Conservation (phyloP, 1,140 invertebrate species). For the Drosophila grimshawi region DNA sequence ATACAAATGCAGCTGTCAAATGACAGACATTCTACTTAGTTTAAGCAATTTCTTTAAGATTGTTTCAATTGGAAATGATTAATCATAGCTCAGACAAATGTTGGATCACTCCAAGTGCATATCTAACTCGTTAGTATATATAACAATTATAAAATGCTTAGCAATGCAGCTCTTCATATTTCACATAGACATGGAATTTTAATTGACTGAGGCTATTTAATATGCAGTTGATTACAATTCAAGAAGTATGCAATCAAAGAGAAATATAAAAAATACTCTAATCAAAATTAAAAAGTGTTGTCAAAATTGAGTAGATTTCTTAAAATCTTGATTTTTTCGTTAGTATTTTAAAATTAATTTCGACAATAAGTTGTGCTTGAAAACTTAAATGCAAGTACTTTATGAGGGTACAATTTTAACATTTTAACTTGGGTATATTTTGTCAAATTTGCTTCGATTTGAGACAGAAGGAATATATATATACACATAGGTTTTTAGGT, state of each 20-base stretch:
- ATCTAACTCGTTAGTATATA: conserved; percentile 4
- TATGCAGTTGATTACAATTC: not conserved
- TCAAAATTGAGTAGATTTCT: too few relatives aligned
- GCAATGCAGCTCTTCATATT: not conserved
- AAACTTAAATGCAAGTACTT: too few relatives aligned
- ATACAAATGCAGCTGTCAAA: not conserved
- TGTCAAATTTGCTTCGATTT: too few relatives aligned
- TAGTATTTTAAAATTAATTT: too few relatives aligned
- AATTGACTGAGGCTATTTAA: not conserved
- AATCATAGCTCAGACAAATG: not conserved
- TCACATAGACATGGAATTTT: too few relatives aligned
- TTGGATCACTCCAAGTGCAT: not conserved
- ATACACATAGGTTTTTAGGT: not conserved
- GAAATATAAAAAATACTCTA: not conserved
- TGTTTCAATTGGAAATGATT: not conserved
- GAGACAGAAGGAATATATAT: too few relatives aligned
- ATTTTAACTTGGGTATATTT: too few relatives aligned
- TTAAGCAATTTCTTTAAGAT: not conserved
- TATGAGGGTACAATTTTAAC: too few relatives aligned
- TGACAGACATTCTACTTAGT: not conserved
- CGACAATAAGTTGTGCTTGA: too few relatives aligned
- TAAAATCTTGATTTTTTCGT: too few relatives aligned
- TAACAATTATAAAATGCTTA: not conserved
- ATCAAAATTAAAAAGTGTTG: too few relatives aligned
- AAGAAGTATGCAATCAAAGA: not conserved